Evolutionary conservation across 2,113 vertebrate species (phyloP), one percentile per base, ranked within the genome.

Genomic region (Tetraodon nigroviridis): DNA sequence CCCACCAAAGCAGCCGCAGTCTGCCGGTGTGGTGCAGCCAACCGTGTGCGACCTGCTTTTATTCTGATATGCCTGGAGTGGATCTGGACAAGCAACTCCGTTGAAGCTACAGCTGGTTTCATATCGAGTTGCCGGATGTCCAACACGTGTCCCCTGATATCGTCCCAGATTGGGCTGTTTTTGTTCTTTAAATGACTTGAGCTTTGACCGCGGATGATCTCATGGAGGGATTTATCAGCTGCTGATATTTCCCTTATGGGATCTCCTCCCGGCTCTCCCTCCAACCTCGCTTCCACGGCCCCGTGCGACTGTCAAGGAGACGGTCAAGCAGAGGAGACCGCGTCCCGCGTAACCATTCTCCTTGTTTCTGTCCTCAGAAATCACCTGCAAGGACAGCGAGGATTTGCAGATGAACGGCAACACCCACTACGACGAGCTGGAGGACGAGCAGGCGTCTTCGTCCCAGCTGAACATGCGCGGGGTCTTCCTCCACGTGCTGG

Each of bases 381-480:
- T 81, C 21, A 72, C 63, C 66, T 85, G 86, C 69, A 91, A 85
- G 0, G 90, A 89, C 67, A 56, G 66, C 45, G 13, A 76, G 15
- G 93, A 95, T 1, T 75, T 94, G 27, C 94, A 96, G 76, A 87
- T 94, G 73, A 99, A 98, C 18, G 95, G 96, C 51, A 93, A 83
- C 46, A 64, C 90, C 19, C 80, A 90, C 60, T 90, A 88, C 1
- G 91, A 92, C 17, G 92, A 93, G 55, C 42, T 82, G 51, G 94
- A 94, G 4, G 58, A 49, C 0, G 83, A 87, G 19, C 89, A 92
- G 5, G 79, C 87, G 7, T 73, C 90, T 0, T 86, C 92, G 0
- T 91, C 90, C 0, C 93, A 98, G 70, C 94, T 99, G 65, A 99
- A 99, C 90, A 99, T 99, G 97, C 95, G 94, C 6, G 97, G 97